These are phyloP conservation scores for Taurulus bubalis DNA, from an alignment of 2,113 vertebrate species.

Conservation along the genomic window DNA sequence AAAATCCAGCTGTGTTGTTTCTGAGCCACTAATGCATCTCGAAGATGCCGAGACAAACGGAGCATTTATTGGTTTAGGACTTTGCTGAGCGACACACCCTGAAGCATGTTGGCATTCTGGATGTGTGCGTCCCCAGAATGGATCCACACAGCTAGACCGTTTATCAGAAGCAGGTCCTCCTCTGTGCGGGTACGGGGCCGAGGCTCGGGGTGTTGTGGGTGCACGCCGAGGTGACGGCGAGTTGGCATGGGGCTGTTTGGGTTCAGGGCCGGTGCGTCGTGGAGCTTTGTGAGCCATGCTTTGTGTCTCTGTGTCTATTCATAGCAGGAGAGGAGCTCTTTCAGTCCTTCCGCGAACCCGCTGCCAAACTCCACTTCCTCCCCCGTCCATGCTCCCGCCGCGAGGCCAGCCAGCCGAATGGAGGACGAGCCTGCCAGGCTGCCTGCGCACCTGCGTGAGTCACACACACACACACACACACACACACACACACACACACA, in stretches of 20 bases:
- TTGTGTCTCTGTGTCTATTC: slow-evolving; percentile 86
- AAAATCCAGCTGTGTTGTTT: slow-evolving; percentile 11
- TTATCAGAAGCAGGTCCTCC: slow-evolving; percentile 3
- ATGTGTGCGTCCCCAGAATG: neutral
- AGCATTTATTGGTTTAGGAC: neutral
- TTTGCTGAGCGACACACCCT: neutral
- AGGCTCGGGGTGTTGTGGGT: slow-evolving; percentile 39
- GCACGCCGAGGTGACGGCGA: slow-evolving; percentile 54
- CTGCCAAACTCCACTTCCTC: slow-evolving; percentile 91
- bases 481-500: slow-evolving; percentile 39
- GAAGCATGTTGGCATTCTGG: slow-evolving; percentile 31
- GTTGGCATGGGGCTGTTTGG: slow-evolving; percentile 65
- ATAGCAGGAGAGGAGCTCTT: slow-evolving; percentile 97
- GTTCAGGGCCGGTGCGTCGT: slow-evolving; percentile 69
- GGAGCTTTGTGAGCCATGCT: slow-evolving; percentile 78
- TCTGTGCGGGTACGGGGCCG: neutral
- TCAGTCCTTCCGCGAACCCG: slow-evolving; percentile 93
- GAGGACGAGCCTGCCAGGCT: slow-evolving; percentile 94
- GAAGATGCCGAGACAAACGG: neutral
- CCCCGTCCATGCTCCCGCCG: slow-evolving; percentile 93
- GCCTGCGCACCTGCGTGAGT: slow-evolving; percentile 97
- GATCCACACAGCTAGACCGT: neutral
- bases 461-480: slow-evolving; percentile 47
- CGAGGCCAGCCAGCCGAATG: slow-evolving; percentile 90
- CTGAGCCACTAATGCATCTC: neutral